Evolutionary conservation across 1,140 invertebrate genomes (phyloP), one percentile per base, ranked within the genome.

Genomic region (Drosophila melanica): DNA sequence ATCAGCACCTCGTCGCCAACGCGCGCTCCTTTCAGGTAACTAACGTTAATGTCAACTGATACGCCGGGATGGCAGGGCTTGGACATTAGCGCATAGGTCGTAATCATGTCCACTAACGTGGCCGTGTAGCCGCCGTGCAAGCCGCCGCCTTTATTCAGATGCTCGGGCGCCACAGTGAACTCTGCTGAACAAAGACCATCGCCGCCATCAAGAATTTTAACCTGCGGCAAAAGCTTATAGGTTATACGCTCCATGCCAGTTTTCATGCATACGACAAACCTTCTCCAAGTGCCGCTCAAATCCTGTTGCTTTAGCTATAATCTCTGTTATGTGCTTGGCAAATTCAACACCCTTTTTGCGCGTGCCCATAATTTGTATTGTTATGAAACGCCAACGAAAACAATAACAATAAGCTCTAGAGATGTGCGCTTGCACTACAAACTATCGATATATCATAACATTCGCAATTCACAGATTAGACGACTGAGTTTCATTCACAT

Each of bases 111-210:
- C 9, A 98, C 94, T 12, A 98, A 81, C 3, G 96, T 96, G 10
- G 95, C 95, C 10, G 95, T 96, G 71, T 96, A 95, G 11, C 97
- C 97, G 42, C 97, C 97, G 93, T 98, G 97, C 4, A 98, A 91
- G 1, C 94, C 94, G 0, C 97, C 96, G 48, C 92, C 93, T 18
- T 93, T 78, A 92, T 99, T 99, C 1, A 95, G 87, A 92, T 98
- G 96, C 65, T 97, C 95, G 20, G 95, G 92, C 0, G 93, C 93
- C 0, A 99, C 94, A 81, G 93, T 94, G 77, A 99, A 94, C 92
- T 98, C 95, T 27, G 95, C 96, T 30, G 93, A 92, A 80, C 95
- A 95, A 14, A 92, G 92, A 9, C 97, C 97, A 90, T 95, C 92
- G 18, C 93, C 94, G 71, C 94, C 95, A 47, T 93, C 93, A n/a